Base-by-base conservation (phyloP, 1,140 invertebrate genomes). In the Ridgeia piscesae region DNA sequence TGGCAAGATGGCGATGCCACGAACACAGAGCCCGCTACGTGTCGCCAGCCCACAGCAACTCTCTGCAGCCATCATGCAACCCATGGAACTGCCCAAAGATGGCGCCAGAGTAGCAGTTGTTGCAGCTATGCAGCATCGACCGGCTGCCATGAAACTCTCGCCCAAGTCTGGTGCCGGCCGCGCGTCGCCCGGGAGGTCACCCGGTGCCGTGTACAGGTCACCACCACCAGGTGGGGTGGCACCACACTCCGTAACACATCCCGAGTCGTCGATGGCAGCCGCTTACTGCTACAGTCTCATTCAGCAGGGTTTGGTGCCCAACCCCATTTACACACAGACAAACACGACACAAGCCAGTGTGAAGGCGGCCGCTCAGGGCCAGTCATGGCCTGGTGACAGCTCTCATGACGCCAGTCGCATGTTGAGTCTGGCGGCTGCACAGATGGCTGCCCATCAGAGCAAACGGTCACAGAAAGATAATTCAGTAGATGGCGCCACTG, bases 271-370 rank as follows among this genome's bases (percentile, higher is more conserved):
- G n/a, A 90, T 35, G 34, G 35, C 34, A 14, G 35, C 35, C 1
- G 89, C 89, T 8, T 90, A 90, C 35, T 34, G 94, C 35, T 93
- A 95, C 92, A 95, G 94, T 93, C 94, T 96, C 42, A 96, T 96
- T 92, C 96, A 96, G 92, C 96, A 96, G 93, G 96, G 96, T 31
- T 94, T 96, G 42, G 95, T 96, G 58, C 96, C 96, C 89, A 96
- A 96, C 92, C 96, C 96, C 35, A 95, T 96, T 89, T 96, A 96
- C 94, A 95, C 94, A 42, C 94, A 95, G 33, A 89, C 93, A 35
- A 91, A 48, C 33, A 90, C 33, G 14, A 90, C 34, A 90, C 89
- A 93, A 35, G 42, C 33, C 35, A 33, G 91, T 34, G 33, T 88
- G 91, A 34, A 89, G 92, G 33, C 88, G 92, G 91, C 88, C 77